Evolutionary conservation across 2,888 invertebrate genomes (phyloP).

Genomic region (Lucinisca nassula): DNA sequence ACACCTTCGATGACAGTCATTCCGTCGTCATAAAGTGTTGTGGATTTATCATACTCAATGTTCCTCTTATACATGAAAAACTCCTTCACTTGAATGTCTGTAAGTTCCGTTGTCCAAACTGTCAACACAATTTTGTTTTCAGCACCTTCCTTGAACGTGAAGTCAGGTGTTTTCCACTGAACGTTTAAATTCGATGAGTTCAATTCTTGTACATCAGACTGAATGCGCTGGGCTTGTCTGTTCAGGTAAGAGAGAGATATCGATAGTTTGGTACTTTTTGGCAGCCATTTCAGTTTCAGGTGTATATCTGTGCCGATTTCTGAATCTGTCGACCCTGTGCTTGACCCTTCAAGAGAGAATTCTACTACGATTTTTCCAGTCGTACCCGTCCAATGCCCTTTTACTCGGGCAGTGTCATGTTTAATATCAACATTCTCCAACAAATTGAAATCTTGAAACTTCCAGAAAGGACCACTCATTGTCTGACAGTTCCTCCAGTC

Average conservation of each 20-base stretch:
- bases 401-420: not conserved
- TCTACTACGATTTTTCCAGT: slow-evolving; percentile 12
- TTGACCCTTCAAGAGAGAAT: slow-evolving; percentile 69
- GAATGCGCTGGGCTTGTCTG: slow-evolving; percentile 46
- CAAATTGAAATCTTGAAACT: slow-evolving; percentile 43
- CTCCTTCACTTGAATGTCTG: slow-evolving; percentile 26
- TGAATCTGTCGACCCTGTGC: slow-evolving; percentile 70
- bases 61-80: slow-evolving; percentile 66
- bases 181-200: slow-evolving; percentile 21
- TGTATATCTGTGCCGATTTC: slow-evolving; percentile 71
- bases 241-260: slow-evolving; percentile 53
- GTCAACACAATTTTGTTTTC: slow-evolving; percentile 65
- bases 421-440: not conserved
- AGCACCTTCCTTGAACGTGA: slow-evolving; percentile 67
- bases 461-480: slow-evolving; percentile 64
- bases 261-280: not conserved
- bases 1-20: slow-evolving; percentile 71
- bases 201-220: slow-evolving; percentile 20
- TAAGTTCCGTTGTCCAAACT: slow-evolving; percentile 22
- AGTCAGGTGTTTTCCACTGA: slow-evolving; percentile 69
- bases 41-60: slow-evolving; percentile 55
- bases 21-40: slow-evolving; percentile 59
- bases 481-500: slow-evolving; percentile 64
- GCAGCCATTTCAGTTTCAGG: slow-evolving; percentile 35
- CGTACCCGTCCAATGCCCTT: not conserved